A percentile compares a stretch with the other conserved stretches of the same genome.
Conservation (phyloP, 2,888 invertebrate genomes). For the Idaea biselata region DNA sequence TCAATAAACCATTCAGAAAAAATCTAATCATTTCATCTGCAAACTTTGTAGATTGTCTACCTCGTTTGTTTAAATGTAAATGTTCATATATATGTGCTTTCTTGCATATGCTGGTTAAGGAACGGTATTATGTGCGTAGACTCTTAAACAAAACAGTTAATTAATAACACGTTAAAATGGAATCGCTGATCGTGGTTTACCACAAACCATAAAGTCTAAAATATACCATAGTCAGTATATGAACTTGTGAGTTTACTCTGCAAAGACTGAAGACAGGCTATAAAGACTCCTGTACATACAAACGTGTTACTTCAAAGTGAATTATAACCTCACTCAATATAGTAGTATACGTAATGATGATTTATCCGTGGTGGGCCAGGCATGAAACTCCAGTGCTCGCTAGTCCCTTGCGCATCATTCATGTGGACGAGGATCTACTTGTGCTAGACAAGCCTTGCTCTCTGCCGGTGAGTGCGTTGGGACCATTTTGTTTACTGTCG, state of each 20-base stretch:
- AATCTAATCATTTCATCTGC: background rate
- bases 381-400: constrained; percentile 94
- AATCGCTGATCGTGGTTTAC: background rate
- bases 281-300: background rate
- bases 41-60: background rate
- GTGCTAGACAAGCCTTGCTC: constrained; percentile 95
- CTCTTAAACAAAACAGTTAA: background rate
- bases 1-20: background rate
- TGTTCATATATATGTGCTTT: no score
- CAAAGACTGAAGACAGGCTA: background rate
- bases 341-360: constrained; percentile 40
- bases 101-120: background rate
- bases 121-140: background rate
- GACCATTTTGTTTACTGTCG: constrained; percentile 48
- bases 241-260: background rate
- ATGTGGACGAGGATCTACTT: constrained; percentile 90
- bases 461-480: constrained; percentile 87
- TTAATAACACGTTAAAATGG: background rate
- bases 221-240: background rate
- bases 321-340: constrained; percentile 44
- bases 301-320: constrained; percentile 28
- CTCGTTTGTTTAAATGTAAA: background rate
- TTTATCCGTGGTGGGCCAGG: constrained; percentile 80
- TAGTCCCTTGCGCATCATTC: constrained; percentile 89
- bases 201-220: background rate